These are phyloP conservation scores for Acromyrmex echinatior DNA, from an alignment of 1,140 invertebrate genomes.

Conservation along the genomic window DNA sequence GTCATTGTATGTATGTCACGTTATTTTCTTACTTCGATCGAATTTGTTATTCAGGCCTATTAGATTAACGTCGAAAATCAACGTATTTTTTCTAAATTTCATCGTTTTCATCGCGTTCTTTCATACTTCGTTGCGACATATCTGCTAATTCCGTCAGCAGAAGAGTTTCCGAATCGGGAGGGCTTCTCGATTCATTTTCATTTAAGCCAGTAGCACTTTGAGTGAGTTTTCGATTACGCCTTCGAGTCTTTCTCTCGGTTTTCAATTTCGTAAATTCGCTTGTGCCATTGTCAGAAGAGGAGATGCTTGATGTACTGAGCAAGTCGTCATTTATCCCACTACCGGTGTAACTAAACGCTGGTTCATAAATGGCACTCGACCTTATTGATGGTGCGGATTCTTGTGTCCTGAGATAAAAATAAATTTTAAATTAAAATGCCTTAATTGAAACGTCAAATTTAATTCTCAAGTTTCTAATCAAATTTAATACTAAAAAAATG, in stretches of 20 bases:
- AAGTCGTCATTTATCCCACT: slow-evolving; percentile 62
- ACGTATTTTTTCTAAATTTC: slow-evolving; percentile 36
- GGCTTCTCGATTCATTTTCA: slow-evolving; percentile 54
- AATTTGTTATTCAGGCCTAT: not conserved
- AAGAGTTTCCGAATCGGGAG: slow-evolving; percentile 75
- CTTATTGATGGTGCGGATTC: slow-evolving; percentile 67
- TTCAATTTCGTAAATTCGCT: slow-evolving; percentile 88
- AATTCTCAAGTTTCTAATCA: not conserved
- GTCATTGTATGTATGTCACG: not conserved
- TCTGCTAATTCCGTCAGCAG: slow-evolving; percentile 77
- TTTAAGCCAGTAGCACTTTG: slow-evolving; percentile 82
- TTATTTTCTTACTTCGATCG: slow-evolving; percentile 4
- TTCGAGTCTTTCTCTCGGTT: slow-evolving; percentile 85
- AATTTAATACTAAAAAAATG: not conserved
- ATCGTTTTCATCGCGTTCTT: not conserved
- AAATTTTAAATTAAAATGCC: slow-evolving; percentile 7
- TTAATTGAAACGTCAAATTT: not conserved
- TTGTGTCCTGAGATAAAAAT: slow-evolving; percentile 66
- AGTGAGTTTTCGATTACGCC: slow-evolving; percentile 85
- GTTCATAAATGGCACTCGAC: slow-evolving; percentile 72
- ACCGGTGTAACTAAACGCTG: slow-evolving; percentile 54
- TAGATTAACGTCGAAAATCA: slow-evolving; percentile 33
- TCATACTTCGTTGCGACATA: slow-evolving; percentile 67
- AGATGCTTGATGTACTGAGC: slow-evolving; percentile 69
- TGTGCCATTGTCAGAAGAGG: slow-evolving; percentile 64